phyloP scores from a whole-genome alignment of 2,888 invertebrate genomes.

The Crocallis elinguaria region DNA sequence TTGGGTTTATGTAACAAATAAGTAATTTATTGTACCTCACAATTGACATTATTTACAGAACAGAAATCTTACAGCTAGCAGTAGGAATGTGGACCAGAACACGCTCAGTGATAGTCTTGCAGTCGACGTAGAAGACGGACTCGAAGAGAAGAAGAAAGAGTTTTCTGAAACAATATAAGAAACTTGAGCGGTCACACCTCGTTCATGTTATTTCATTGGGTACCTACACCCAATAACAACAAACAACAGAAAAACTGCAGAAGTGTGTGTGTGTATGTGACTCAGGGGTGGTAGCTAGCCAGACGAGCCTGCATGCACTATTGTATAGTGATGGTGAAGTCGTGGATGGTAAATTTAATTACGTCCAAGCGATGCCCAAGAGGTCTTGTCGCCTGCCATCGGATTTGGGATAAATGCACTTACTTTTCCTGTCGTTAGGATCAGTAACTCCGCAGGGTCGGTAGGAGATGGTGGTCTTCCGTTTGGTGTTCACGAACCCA shows the following conservation, averaged over 20 bases:
- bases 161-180: conserved; percentile 45
- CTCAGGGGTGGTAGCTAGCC: no score
- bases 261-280: no score
- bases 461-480: conserved; percentile 89
- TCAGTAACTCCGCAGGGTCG: conserved; percentile 91
- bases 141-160: conserved; percentile 53
- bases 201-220: no score
- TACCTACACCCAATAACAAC: no score
- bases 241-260: no score
- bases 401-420: conserved; percentile 46
- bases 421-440: conserved; percentile 87
- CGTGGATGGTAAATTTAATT: no score
- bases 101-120: conserved; percentile 21
- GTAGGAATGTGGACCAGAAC: conserved; percentile 33
- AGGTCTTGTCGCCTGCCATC: no score
- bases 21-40: conserved; percentile 11
- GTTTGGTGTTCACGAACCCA: conserved; percentile 89
- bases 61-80: conserved; percentile 9
- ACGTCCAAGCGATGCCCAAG: no score
- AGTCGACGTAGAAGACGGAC: conserved; percentile 34
- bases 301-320: no score
- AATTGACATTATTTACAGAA: conserved; percentile 5
- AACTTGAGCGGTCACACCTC: not conserved
- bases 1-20: conserved; percentile 9
- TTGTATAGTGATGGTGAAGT: no score